Evolutionary conservation across 2,797 vertebrate genomes (phyloP), one percentile per base, ranked within the genome.

Genomic region (Harpagifer antarcticus): DNA sequence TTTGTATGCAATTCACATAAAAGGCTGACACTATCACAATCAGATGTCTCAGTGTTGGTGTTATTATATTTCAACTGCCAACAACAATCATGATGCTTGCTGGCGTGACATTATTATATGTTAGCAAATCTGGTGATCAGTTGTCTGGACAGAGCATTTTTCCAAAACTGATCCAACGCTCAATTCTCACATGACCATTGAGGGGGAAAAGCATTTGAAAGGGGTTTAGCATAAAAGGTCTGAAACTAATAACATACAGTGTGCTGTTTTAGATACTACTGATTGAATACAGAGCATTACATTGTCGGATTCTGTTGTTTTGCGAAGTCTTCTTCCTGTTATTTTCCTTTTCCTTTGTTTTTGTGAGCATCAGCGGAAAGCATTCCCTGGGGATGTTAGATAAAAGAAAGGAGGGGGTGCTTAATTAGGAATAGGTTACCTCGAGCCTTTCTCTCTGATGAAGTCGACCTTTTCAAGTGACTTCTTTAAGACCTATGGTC

Each of bases 341-440:
- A 83, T 88, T 89, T 83, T 85, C 68, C 44, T 76, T 64, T 62
- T 62, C 67, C 74, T 78, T 83, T 84, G 71, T 79, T 86, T 88
- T 85, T 68, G 77, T 52, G 31, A 72, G 58, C 71, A 66, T 91
- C 83, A 90, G 84, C 90, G 91, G 80, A 88, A 78, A 64, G 40
- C 8, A 40, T 47, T 84, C 84, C 79, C 78, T 2, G 12, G 63
- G 85, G 86, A 90, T 40, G 40, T 65, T 14, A 82, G 54, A 74
- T 79, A 62, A 78, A 85, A 89, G 72, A 54, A 83, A 76, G 33
- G 2, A 3, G 6, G n/a, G 52, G 58, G 54, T 4, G 59, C 82
- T 82, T 91, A 91, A 94, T 93, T 90, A 90, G 85, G 76, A 79
- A 48, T 43, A 37, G 8, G 73, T 82, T 86, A 79, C 79, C 68